Base-by-base conservation (phyloP, 2,113 vertebrate species). In the Apeltes quadracus region DNA sequence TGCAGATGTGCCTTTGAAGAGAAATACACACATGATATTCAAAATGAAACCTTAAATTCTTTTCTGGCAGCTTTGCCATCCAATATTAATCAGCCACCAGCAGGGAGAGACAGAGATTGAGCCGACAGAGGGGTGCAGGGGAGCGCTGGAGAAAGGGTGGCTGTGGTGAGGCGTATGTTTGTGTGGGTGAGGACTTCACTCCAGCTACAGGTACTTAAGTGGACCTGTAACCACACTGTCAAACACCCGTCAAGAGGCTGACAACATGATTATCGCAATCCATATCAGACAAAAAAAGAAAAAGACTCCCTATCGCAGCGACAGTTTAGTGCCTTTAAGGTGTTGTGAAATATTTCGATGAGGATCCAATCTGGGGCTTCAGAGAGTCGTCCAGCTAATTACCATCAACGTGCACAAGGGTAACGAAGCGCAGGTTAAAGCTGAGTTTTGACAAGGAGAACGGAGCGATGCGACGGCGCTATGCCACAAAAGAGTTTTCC, bases 41-140 rank as follows among this genome's bases (percentile, higher is more conserved):
- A 72, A 38, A 58, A 69, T 64, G 36, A 61, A 61, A 62, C 66
- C 51, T 41, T 63, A 58, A 59, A 59, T 82, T 79, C 46, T 41
- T 25, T 72, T 58, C 67, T 10, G 20, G 55, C 61, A 84, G 61
- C 36, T 34, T 59, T 82, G 43, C 12, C 50, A 82, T 84, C 74
- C 72, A 68, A 84, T 77, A 87, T 78, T 88, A 87, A 91, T 87
- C 82, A 84, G 74, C 74, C 85, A 84, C 83, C 85, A 82, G 88
- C 78, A 81, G 84, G 76, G 81, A 81, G 76, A 83, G 67, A 72
- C 66, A 75, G 54, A 84, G 76, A 76, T 78, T 65, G 69, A 76
- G 63, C 13, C 4, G 48, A 75, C 55, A 64, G 23, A 73, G 20
- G 6, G 64, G 43, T 61, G 1, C 6, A 65, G 65, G n/a, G 69